Evolutionary conservation across 64 coral and sea anemone genomes (phyloP).

Genomic region (Pachyseris speciosa): DNA sequence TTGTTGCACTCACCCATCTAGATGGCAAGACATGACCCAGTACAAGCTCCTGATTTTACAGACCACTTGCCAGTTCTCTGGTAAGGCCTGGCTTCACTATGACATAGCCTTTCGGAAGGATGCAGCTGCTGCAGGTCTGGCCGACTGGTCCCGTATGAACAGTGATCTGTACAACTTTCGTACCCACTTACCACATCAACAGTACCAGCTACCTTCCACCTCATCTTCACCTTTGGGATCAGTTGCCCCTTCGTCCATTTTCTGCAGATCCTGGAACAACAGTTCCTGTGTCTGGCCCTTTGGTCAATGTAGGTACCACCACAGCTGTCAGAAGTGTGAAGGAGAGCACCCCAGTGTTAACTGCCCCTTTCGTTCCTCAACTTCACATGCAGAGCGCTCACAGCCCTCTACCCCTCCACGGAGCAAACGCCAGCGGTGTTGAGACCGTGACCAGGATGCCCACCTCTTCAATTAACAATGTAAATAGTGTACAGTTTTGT

Average conservation of each 20-base stretch:
- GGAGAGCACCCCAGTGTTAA: constrained; percentile 1
- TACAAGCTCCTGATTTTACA: constrained; percentile 12
- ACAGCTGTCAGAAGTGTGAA: constrained; percentile 6
- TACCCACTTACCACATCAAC: not conserved
- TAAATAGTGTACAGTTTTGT: no score
- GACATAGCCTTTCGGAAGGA: not conserved
- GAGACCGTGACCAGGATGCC: no score
- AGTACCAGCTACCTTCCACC: no score
- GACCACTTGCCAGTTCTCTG: not conserved
- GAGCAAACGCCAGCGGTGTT: no score
- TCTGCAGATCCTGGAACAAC: constrained; percentile 8
- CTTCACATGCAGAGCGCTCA: not conserved
- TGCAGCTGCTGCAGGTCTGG: constrained; percentile 3
- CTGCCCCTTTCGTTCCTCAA: not conserved
- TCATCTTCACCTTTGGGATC: not conserved
- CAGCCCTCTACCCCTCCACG: no score
- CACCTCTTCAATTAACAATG: no score
- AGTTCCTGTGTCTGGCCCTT: not conserved
- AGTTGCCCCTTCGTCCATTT: not conserved
- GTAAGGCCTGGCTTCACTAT: not conserved
- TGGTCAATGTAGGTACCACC: not conserved
- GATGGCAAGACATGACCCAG: not conserved
- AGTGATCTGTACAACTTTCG: constrained; percentile 30
- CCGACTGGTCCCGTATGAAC: constrained; percentile 35
- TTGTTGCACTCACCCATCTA: not conserved